Conservation (phyloP, 2,888 invertebrate genomes). For the Ochropleura leucogaster region DNA sequence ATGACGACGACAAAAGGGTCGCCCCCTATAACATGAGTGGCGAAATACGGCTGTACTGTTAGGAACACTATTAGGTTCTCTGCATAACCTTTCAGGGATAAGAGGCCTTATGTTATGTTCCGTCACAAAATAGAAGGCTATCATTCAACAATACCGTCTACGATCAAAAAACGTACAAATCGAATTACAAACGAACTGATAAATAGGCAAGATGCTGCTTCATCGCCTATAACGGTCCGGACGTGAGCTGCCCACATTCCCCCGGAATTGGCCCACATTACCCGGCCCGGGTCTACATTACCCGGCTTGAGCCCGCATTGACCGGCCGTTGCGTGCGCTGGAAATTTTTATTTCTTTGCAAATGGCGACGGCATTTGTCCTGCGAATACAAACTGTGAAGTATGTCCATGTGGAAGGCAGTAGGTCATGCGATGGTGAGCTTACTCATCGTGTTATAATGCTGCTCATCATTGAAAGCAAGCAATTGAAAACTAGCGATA, state of each 20-base stretch:
- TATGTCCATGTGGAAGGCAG: neutral
- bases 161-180: constrained; percentile 47
- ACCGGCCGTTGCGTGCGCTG: constrained; percentile 46
- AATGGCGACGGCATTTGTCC: constrained; percentile 57
- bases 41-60: no score
- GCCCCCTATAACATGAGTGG: no score
- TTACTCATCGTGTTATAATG: neutral
- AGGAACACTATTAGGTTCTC: no score
- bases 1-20: no score
- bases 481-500: neutral
- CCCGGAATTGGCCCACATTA: constrained; percentile 58
- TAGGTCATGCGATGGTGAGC: neutral
- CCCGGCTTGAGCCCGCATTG: constrained; percentile 22
- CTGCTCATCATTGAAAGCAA: neutral
- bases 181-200: constrained; percentile 60
- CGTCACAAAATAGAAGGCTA: constrained; percentile 1
- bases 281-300: constrained; percentile 42
- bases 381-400: constrained; percentile 23
- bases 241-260: constrained; percentile 57
- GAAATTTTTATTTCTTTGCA: constrained; percentile 61
- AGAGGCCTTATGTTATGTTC: neutral
- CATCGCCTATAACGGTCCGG: constrained; percentile 53
- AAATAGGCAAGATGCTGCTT: constrained; percentile 56
- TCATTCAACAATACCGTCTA: constrained; percentile 20
- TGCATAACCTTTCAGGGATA: no score